Conservation (phyloP, 2,797 vertebrate species). For the Pantherophis alleghaniensis region DNA sequence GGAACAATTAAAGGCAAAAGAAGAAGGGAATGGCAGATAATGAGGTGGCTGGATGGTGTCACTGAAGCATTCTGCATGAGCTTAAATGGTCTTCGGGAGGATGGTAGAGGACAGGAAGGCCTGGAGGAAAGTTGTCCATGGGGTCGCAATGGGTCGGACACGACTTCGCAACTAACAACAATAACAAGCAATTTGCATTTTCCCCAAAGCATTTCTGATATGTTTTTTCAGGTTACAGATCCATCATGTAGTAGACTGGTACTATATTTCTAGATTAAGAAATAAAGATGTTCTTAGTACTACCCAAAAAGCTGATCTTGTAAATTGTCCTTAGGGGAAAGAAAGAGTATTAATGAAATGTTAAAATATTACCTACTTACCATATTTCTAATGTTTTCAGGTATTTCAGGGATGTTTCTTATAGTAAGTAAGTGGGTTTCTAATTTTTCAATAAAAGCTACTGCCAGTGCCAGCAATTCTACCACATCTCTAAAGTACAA, state of each 20-base stretch:
- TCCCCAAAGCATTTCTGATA: background rate
- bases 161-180: no score
- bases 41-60: no score
- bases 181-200: background rate
- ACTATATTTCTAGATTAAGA: background rate
- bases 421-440: constrained; percentile 71
- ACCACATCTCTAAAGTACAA: constrained; percentile 62
- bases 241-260: background rate
- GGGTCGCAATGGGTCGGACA: no score
- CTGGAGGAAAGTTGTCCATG: no score
- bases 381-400: constrained; percentile 61
- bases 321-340: background rate
- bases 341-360: background rate
- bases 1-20: no score
- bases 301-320: background rate
- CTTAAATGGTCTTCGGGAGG: no score
- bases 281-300: background rate
- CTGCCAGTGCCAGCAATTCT: constrained; percentile 68
- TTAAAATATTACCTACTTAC: constrained; percentile 62
- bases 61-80: no score
- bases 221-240: background rate
- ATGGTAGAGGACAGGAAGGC: no score
- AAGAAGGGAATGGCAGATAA: no score
- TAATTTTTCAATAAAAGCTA: constrained; percentile 72
- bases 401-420: constrained; percentile 66